These are phyloP conservation scores for Hyphantria cunea DNA, from an alignment of 1,140 invertebrate genomes.

Conservation along the genomic window DNA sequence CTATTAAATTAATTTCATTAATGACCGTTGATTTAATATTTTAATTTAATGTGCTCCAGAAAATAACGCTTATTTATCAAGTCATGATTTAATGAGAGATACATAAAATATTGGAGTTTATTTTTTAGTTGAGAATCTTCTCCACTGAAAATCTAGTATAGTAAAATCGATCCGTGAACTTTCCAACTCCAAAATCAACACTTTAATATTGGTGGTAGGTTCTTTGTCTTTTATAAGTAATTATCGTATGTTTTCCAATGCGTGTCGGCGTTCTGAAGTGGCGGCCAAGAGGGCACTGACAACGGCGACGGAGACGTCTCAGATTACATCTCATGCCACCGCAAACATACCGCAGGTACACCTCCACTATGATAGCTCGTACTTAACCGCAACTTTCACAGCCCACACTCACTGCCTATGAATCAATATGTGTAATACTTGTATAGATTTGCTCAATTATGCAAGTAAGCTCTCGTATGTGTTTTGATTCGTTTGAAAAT, in stretches of 20 bases:
- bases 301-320: constrained; percentile 56
- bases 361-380: constrained; percentile 27
- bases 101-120: too few relatives aligned
- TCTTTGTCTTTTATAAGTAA: constrained; percentile 1
- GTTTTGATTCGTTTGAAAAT: not conserved
- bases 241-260: constrained; percentile 23
- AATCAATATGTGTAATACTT: not conserved
- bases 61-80: too few relatives aligned
- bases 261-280: constrained; percentile 17
- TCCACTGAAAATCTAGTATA: too few relatives aligned
- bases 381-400: constrained; percentile 25
- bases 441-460: not conserved
- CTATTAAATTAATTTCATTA: too few relatives aligned
- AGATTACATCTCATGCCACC: constrained; percentile 57
- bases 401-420: constrained; percentile 9
- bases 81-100: too few relatives aligned
- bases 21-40: too few relatives aligned
- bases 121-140: too few relatives aligned
- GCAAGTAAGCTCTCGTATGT: not conserved
- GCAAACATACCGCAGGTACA: constrained; percentile 43
- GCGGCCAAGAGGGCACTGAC: constrained; percentile 52
- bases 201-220: not conserved
- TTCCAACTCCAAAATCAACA: too few relatives aligned
- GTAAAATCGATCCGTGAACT: too few relatives aligned
- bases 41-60: too few relatives aligned